A percentile compares a stretch with the other conserved stretches of the same genome.
Evolutionary conservation across 2,888 invertebrate genomes (phyloP).

Genomic region (Drosophila sordidapex): DNA sequence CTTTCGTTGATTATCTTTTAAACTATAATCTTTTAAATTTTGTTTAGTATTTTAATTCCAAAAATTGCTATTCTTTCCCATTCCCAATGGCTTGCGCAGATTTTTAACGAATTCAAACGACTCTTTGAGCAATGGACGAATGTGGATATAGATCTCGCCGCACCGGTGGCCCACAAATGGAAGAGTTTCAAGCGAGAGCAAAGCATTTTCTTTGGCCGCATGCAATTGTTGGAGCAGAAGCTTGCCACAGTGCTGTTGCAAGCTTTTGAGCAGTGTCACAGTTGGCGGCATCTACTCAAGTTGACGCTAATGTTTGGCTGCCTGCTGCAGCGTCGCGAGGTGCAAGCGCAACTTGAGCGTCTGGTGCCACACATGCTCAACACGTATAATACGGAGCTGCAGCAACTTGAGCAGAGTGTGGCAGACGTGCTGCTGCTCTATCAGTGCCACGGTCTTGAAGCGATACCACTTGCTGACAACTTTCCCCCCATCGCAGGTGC

Average conservation of each 20-base stretch:
- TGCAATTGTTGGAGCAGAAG: conserved; percentile 86
- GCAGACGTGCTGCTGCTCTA: conserved; percentile 67
- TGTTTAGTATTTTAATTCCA: neutral
- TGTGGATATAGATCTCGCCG: conserved; percentile 80
- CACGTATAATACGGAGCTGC: conserved; percentile 84
- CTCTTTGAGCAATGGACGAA: conserved; percentile 83
- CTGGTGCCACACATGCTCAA: conserved; percentile 86
- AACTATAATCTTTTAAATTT: neutral
- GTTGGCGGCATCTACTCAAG: conserved; percentile 87
- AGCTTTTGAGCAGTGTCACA: conserved; percentile 87
- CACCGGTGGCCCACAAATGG: conserved; percentile 64
- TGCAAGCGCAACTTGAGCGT: conserved; percentile 86
- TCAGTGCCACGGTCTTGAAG: conserved; percentile 64
- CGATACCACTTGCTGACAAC: conserved; percentile 84
- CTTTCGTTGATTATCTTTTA: neutral
- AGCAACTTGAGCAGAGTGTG: conserved; percentile 74
- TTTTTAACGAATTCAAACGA: conserved; percentile 80
- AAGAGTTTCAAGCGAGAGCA: conserved; percentile 86
- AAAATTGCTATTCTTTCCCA: neutral
- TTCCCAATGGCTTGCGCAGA: conserved; percentile 53
- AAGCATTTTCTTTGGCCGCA: conserved; percentile 84
- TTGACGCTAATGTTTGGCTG: conserved; percentile 86
- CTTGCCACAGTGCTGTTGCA: conserved; percentile 87
- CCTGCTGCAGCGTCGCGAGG: conserved; percentile 86
- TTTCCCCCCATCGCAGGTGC: conserved; percentile 89